These are phyloP conservation scores for Brienomyrus longianalis DNA, from an alignment of 2,113 vertebrate species.

Conservation along the genomic window DNA sequence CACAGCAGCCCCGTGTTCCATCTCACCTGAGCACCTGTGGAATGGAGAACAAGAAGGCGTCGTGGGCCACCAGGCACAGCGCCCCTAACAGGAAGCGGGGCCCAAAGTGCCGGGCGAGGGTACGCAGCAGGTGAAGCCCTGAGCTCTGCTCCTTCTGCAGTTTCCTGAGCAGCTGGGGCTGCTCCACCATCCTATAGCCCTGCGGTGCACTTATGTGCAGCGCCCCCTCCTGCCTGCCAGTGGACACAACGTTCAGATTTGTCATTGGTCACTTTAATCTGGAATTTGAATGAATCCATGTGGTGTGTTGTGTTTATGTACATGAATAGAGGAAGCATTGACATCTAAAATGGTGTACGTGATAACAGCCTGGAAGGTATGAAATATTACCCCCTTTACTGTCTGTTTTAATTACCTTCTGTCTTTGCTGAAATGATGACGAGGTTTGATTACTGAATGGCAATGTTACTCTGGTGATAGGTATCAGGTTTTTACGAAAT, in stretches of 20 bases:
- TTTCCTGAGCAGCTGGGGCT: slow-evolving; percentile 54
- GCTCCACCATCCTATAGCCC: slow-evolving; percentile 39
- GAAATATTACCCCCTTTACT: neutral
- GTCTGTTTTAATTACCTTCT: neutral
- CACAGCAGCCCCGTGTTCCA: neutral
- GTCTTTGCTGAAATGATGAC: neutral
- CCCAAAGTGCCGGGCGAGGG: slow-evolving; percentile 58
- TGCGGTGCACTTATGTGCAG: neutral
- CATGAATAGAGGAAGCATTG: neutral
- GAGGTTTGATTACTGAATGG: neutral
- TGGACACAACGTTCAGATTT: neutral
- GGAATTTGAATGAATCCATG: neutral
- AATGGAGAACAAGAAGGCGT: slow-evolving; percentile 70
- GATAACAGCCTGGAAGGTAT: neutral
- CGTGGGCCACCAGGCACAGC: slow-evolving; percentile 60
- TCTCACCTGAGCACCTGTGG: slow-evolving; percentile 75
- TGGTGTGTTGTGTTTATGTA: neutral
- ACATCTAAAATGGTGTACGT: neutral
- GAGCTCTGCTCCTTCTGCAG: slow-evolving; percentile 30
- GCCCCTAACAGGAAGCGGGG: slow-evolving; percentile 66
- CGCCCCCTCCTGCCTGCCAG: slow-evolving; percentile 34
- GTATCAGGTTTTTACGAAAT: neutral
- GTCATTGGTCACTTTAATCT: neutral
- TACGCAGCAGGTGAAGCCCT: slow-evolving; percentile 49
- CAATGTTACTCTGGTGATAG: neutral